Evolutionary conservation across 2,888 invertebrate species (phyloP), one percentile per base, ranked within the genome.

Genomic region (Acleris holmiana): DNA sequence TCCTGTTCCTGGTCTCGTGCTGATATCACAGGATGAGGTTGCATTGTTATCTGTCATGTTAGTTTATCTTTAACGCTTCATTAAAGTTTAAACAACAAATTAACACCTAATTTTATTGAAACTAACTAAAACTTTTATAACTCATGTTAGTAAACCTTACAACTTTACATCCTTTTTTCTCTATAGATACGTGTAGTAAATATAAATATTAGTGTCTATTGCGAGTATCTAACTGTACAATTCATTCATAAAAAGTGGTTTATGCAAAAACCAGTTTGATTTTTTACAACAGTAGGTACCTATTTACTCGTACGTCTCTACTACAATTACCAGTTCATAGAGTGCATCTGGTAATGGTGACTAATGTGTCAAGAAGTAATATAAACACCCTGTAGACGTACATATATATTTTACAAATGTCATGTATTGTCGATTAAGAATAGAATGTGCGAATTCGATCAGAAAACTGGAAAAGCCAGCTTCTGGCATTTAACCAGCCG

Each of bases 381-480:
- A 13, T 35, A 35, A 35, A 35, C 13, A 29, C 41, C 41, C 18
- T 41, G 41, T 71, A 69, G 70, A 72, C 69, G 70, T 71, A 72
- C 69, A 69, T 71, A 72, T 54, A 21, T 18, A 55, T 69, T 68
- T 66, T 67, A 68, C 69, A 76, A 77, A 76, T 76, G 68, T 69
- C 69, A 68, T 71, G 71, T 75, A 73, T 78, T 73, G 69, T 75
- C 72, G 75, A 80, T 76, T 76, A 76, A 83, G 82, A 83, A 84
- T 84, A 87, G 83, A 86, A 85, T 86, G 81, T 84, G 83, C 85
- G 85, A 89, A 89, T 86, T 86, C 83, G 87, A 85, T 84, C 86
- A 86, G 87, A 89, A 86, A 91, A 91, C 91, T 88, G 88, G 91
- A 88, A 91, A 89, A 90, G 86, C 90, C 85, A 89, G 91, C 89